Evolutionary conservation across 2,888 invertebrate genomes (phyloP), one percentile per base, ranked within the genome.

Genomic region (Diarsia brunnea): DNA sequence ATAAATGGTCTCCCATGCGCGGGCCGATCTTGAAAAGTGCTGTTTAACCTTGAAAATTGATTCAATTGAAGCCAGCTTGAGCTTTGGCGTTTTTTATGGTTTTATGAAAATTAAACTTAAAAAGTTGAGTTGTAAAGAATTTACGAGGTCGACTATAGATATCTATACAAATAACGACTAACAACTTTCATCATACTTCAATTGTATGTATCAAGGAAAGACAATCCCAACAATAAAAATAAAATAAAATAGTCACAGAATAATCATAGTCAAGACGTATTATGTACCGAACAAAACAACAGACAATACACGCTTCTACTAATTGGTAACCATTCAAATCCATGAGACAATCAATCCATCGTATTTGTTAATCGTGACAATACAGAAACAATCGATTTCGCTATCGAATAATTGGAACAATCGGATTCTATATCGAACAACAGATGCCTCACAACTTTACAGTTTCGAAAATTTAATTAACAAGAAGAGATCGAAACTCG

Each of bases 381-480:
- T 85, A 84, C 84, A 75, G 78, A 78, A 82, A 84, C 80, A 84
- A 86, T 86, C 79, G 80, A 84, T 84, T 73, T 72, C 38, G 64
- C 31, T 61, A 69, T 69, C 74, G 77, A 84, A 85, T 82, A 82
- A 77, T 43, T 31, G n/a, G 38, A 63, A 63, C 61, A 63, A 63
- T n/a, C 61, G 43, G 43, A 43, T n/a, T 72, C 38, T 51, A 53
- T 66, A 67, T 69, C 69, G 75, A 87, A 85, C 84, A 85, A 79
- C 78, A 81, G 69, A 72, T 78, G 85, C 85, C 85, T 90, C 84
- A 89, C 89, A 89, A 89, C 81, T 88, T 89, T 89, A 90, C 86
- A 88, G 80, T 85, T 86, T 87, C 81, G 85, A 86, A 89, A 89
- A 91, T 92, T 92, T 93, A 93, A 94, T 93, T 93, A 93, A 92